phyloP scores from a whole-genome alignment of 2,113 vertebrate genomes.

The Amphiprion ocellaris region DNA sequence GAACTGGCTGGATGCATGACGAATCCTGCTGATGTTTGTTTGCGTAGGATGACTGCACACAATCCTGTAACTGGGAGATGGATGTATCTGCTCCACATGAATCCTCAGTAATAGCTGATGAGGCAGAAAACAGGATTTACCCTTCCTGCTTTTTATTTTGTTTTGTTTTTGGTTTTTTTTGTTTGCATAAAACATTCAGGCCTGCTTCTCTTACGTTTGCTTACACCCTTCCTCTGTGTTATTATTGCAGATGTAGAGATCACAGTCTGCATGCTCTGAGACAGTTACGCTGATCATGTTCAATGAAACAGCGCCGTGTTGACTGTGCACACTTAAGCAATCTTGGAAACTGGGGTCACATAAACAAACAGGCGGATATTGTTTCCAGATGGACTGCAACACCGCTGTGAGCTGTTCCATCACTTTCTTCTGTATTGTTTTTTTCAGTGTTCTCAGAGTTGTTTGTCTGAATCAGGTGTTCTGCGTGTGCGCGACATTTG shows the following conservation, averaged over 20 bases:
- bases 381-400: slow-evolving; percentile 48
- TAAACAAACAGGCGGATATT: slow-evolving; percentile 58
- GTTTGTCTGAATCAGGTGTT: slow-evolving; percentile 59
- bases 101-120: not conserved
- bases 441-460: slow-evolving; percentile 7
- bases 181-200: not conserved
- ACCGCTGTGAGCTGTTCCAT: not conserved
- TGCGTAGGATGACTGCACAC: not conserved
- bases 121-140: slow-evolving; percentile 3
- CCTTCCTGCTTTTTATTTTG: not conserved
- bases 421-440: not conserved
- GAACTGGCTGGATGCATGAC: slow-evolving; percentile 15
- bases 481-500: not conserved
- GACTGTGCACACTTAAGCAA: slow-evolving; percentile 24
- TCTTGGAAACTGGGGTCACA: slow-evolving; percentile 46
- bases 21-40: slow-evolving; percentile 6
- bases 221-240: not conserved
- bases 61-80: not conserved
- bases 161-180: not conserved
- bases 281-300: not conserved
- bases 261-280: not conserved
- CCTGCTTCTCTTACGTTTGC: not conserved
- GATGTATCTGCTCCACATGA: not conserved
- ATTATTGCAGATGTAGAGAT: not conserved
- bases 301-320: slow-evolving; percentile 15